Percentiles rank a stretch among this genome's conserved stretches.
Evolutionary conservation across 2,113 vertebrate genomes (phyloP).

Genomic region (Casuarius casuarius): DNA sequence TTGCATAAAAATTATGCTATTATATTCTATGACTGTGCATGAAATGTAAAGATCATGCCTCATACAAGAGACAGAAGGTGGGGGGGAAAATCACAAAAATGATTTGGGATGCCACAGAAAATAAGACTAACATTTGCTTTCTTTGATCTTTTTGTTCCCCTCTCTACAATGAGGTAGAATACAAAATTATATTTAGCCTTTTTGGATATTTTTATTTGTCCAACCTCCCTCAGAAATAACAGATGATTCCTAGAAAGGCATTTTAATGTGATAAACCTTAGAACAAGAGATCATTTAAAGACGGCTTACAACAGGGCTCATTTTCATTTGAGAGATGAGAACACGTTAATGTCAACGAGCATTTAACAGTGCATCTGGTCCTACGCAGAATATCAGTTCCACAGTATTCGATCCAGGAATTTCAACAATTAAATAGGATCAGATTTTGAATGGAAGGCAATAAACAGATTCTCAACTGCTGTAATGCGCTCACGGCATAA

Average conservation of each 20-base stretch:
- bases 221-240: slow-evolving; percentile 28
- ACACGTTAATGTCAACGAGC: slow-evolving; percentile 29
- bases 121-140: slow-evolving; percentile 14
- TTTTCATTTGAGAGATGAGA: slow-evolving; percentile 37
- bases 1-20: slow-evolving; percentile 78
- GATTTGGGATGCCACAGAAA: slow-evolving; percentile 10
- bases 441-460: slow-evolving; percentile 17
- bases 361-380: slow-evolving; percentile 51
- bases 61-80: slow-evolving; percentile 26
- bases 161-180: slow-evolving; percentile 1
- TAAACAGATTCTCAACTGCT: background rate
- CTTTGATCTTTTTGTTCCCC: background rate
- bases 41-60: slow-evolving; percentile 72
- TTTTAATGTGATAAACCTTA: slow-evolving; percentile 45
- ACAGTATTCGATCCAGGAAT: slow-evolving; percentile 26
- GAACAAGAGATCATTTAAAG: slow-evolving; percentile 12
- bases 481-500: background rate
- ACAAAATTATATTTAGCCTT: slow-evolving; percentile 30
- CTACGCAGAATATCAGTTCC: slow-evolving; percentile 21
- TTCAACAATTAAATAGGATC: slow-evolving; percentile 29
- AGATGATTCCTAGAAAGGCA: slow-evolving; percentile 39
- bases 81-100: background rate
- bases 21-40: slow-evolving; percentile 65
- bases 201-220: slow-evolving; percentile 50
- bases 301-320: slow-evolving; percentile 7